A percentile compares a stretch with the other conserved stretches of the same genome.
Evolutionary conservation across 1,140 invertebrate genomes (phyloP).

Genomic region (Drosophila seguyi): DNA sequence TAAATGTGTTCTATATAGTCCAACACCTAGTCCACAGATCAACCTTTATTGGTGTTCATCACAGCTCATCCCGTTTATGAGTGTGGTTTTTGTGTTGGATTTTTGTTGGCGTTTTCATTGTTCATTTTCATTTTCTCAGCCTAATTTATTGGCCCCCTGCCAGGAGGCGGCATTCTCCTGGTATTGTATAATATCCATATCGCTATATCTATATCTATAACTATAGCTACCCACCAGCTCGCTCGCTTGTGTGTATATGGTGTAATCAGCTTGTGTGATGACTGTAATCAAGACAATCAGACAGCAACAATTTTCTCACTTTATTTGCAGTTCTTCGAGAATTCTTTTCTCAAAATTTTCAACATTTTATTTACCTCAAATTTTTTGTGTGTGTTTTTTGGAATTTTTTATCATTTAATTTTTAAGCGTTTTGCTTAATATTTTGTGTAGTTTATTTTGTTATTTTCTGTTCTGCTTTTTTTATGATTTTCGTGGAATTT

Average conservation of each 20-base stretch:
- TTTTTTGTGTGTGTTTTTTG: constrained; percentile 32
- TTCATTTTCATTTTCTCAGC: constrained; percentile 65
- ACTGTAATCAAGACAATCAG: constrained; percentile 79
- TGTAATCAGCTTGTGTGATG: constrained; percentile 56
- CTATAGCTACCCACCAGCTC: constrained; percentile 11
- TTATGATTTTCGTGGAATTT: constrained; percentile 47
- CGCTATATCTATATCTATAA: constrained; percentile 38
- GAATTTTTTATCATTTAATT: constrained; percentile 55
- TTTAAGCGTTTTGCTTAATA: constrained; percentile 11
- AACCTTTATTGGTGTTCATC: constrained; percentile 38
- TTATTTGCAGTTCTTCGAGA: constrained; percentile 54
- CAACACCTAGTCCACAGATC: constrained; percentile 44
- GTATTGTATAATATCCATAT: constrained; percentile 75
- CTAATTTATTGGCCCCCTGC: constrained; percentile 76
- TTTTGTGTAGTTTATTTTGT: neutral
- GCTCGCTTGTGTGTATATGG: constrained; percentile 13
- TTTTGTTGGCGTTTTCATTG: constrained; percentile 16
- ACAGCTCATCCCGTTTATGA: constrained; percentile 28
- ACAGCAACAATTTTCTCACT: constrained; percentile 63
- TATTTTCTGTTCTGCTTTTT: neutral
- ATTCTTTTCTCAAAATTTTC: constrained; percentile 43
- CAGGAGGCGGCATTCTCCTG: constrained; percentile 63
- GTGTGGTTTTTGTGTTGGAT: constrained; percentile 14
- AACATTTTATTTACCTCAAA: constrained; percentile 36
- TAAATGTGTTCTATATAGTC: constrained; percentile 19